Conservation (phyloP, 2,797 vertebrate genomes). For the Muraenolepis orangiensis region DNA sequence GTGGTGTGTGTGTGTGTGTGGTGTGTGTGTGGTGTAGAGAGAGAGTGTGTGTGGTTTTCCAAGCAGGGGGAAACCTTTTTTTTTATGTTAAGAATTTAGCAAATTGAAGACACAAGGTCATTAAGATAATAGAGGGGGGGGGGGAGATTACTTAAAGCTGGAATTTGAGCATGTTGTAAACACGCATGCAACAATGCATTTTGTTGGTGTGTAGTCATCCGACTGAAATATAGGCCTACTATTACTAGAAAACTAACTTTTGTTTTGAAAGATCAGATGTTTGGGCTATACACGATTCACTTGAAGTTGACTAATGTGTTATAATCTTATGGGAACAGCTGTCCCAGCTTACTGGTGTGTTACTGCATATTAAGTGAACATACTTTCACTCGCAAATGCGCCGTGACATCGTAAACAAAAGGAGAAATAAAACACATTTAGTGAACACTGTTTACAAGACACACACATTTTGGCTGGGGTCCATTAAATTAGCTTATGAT, state of each 20-base stretch:
- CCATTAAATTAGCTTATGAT: constrained; percentile 64
- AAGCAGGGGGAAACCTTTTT: not conserved
- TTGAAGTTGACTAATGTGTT: constrained; percentile 32
- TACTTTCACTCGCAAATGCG: constrained; percentile 52
- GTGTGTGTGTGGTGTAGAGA: not conserved
- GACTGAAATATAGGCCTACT: constrained; percentile 1
- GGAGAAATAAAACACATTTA: constrained; percentile 42
- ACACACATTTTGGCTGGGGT: constrained; percentile 45
- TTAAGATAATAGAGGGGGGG: not conserved
- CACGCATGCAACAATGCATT: constrained; percentile 2
- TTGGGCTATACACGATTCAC: constrained; percentile 22
- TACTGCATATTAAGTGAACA: constrained; percentile 65
- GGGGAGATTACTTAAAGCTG: not conserved
- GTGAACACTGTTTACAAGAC: constrained; percentile 56
- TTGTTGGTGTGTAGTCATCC: not conserved
- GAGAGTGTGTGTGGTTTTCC: not conserved
- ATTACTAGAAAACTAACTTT: not conserved
- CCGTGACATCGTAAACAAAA: constrained; percentile 44
- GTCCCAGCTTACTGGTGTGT: constrained; percentile 63
- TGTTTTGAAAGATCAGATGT: constrained; percentile 4
- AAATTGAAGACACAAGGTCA: not conserved
- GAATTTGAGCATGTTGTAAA: not conserved
- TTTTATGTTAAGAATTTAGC: not conserved
- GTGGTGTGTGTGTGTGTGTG: no score
- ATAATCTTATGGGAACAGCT: constrained; percentile 64